phyloP scores from a whole-genome alignment of 1,140 invertebrate genomes.

The Venturia canescens region DNA sequence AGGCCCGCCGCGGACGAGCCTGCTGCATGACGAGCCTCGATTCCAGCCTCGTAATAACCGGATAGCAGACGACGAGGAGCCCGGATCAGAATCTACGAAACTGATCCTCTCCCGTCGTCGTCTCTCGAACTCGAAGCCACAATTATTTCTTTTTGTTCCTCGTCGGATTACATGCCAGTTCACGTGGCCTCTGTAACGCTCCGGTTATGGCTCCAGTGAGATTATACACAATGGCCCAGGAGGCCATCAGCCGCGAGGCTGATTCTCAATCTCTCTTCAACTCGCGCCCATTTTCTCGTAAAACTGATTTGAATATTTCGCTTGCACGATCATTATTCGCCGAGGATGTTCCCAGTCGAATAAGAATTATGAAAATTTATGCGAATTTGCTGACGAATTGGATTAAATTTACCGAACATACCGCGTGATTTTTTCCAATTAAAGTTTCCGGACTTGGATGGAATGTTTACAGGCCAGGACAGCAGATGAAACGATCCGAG shows the following conservation, averaged over 20 bases:
- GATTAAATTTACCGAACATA: no score
- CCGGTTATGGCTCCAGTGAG: background rate
- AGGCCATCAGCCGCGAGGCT: background rate
- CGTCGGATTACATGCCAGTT: background rate
- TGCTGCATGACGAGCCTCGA: slow-evolving; percentile 3
- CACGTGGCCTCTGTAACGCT: background rate
- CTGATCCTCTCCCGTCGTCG: background rate
- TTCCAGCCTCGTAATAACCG: background rate
- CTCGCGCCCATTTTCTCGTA: background rate
- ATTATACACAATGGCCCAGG: background rate
- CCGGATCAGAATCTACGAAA: background rate
- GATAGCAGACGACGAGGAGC: background rate
- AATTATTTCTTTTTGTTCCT: background rate
- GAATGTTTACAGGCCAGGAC: no score
- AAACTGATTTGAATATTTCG: background rate
- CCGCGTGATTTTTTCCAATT: no score
- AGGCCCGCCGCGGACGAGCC: background rate
- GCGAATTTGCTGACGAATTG: no score
- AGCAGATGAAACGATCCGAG: no score
- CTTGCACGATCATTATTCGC: background rate
- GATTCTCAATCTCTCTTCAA: background rate
- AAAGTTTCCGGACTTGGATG: no score
- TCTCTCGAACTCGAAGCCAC: background rate
- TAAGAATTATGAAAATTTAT: no score
- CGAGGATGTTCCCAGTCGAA: no score